Evolutionary conservation across 2,888 invertebrate genomes (phyloP), one percentile per base, ranked within the genome.

Genomic region (Brenthis hecate): DNA sequence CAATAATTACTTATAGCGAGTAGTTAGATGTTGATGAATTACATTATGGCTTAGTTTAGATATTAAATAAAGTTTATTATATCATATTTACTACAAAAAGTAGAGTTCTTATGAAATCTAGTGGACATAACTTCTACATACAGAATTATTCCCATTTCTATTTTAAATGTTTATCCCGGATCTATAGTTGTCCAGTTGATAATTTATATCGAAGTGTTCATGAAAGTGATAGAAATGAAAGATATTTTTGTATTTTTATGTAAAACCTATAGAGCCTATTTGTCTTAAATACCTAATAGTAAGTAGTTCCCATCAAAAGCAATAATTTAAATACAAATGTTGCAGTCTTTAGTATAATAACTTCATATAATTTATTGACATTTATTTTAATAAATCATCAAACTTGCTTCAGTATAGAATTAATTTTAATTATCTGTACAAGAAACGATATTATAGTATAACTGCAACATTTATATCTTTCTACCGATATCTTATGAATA

Each of bases 231-330:
- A 91, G 84, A 85, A 78, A 84, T 74, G 72, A 88, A 80, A 85
- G 82, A 88, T 92, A 91, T 92, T 92, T 92, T 92, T 91, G 82
- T 91, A 91, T 87, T 83, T 84, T 85, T 85, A 81, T 81, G 84
- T 83, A 83, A 83, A 76, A 79, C 81, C 82, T 81, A 83, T 82
- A 81, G 81, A 78, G 76, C 77, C 77, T 75, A 77, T 76, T 77
- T 76, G 68, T 75, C 74, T 75, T 72, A 71, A 76, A 77, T 77
- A 74, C 78, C 67, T 71, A 66, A 73, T 71, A 71, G 70, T 53
- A 67, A 63, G 78, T 82, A 78, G 81, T 81, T 82, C 83, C 84
- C 83, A 83, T 80, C 83, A 80, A 58, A 67, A 72, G 69, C 68
- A 71, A 69, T 73, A 69, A 67, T 64, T 66, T 55, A 47, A 57